phyloP scores from a whole-genome alignment of 1,140 invertebrate species.

The Xylocopa sonorina region DNA sequence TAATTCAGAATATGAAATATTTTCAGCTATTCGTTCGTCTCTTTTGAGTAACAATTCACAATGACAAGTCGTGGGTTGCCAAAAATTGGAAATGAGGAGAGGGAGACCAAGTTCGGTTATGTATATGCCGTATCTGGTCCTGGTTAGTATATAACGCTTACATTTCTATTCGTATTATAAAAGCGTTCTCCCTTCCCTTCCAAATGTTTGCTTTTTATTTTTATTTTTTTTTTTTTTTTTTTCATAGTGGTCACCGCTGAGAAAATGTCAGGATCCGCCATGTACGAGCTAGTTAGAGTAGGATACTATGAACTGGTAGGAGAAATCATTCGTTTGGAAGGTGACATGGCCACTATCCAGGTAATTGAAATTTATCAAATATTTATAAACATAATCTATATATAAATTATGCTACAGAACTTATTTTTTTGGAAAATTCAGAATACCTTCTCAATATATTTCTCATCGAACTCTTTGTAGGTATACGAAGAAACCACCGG shows the following conservation, averaged over 20 bases:
- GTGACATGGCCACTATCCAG: slow-evolving; percentile 99
- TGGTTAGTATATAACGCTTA: slow-evolving; percentile 86
- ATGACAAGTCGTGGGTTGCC: slow-evolving; percentile 82
- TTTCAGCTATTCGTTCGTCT: slow-evolving; percentile 28
- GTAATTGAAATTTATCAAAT: slow-evolving; percentile 74
- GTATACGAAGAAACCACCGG: slow-evolving; percentile 99
- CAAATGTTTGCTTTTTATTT: too few species aligned
- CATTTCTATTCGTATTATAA: slow-evolving; percentile 27
- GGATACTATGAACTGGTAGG: slow-evolving; percentile 99
- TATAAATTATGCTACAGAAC: too few species aligned
- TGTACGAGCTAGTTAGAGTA: slow-evolving; percentile 99
- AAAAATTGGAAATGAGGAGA: slow-evolving; percentile 92
- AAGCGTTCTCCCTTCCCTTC: too few species aligned
- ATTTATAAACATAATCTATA: background rate
- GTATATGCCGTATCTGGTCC: slow-evolving; percentile 98
- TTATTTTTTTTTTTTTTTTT: background rate
- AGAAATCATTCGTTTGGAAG: slow-evolving; percentile 99
- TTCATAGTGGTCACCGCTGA: slow-evolving; percentile 98
- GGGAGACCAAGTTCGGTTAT: slow-evolving; percentile 95
- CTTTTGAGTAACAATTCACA: slow-evolving; percentile 59
- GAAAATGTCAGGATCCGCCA: slow-evolving; percentile 99
- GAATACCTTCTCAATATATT: too few species aligned
- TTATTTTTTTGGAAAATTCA: too few species aligned
- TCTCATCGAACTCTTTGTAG: slow-evolving; percentile 73
- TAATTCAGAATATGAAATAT: background rate